Evolutionary conservation across 1,140 invertebrate species (phyloP).

Genomic region (Listronotus bonariensis): DNA sequence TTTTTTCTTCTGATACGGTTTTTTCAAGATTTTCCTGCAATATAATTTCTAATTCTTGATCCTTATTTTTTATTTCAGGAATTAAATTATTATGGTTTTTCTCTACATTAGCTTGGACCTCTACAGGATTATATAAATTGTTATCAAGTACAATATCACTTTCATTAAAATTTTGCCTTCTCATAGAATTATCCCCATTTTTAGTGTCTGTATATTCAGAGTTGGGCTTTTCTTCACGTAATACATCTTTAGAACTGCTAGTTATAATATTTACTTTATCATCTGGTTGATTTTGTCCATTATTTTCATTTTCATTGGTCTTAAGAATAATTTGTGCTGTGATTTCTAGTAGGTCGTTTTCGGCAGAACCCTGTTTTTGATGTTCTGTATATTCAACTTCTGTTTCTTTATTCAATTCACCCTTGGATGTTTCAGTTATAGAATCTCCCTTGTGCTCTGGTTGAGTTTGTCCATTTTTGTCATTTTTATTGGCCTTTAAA

Average conservation of each 20-base stretch:
- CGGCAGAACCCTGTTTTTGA: not conserved
- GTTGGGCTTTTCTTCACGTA: no score
- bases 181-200: no score
- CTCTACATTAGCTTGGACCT: not conserved
- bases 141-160: no score
- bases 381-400: not conserved
- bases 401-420: no score
- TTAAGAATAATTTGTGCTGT: conserved; percentile 10
- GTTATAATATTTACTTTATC: no score
- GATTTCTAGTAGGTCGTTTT: not conserved
- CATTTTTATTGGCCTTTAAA: conserved; percentile 2
- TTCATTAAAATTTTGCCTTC: no score
- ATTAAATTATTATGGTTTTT: not conserved
- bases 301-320: not conserved
- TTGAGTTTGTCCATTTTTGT: not conserved
- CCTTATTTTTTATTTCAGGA: not conserved
- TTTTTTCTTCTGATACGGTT: conserved; percentile 5
- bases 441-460: no score
- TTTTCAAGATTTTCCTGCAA: conserved; percentile 20
- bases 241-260: no score
- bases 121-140: not conserved
- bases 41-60: conserved; percentile 5
- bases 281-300: not conserved
- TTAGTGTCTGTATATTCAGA: no score
- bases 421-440: no score